Evolutionary conservation across 1,140 invertebrate genomes (phyloP).

Genomic region (Scaptomyza graminum): DNA sequence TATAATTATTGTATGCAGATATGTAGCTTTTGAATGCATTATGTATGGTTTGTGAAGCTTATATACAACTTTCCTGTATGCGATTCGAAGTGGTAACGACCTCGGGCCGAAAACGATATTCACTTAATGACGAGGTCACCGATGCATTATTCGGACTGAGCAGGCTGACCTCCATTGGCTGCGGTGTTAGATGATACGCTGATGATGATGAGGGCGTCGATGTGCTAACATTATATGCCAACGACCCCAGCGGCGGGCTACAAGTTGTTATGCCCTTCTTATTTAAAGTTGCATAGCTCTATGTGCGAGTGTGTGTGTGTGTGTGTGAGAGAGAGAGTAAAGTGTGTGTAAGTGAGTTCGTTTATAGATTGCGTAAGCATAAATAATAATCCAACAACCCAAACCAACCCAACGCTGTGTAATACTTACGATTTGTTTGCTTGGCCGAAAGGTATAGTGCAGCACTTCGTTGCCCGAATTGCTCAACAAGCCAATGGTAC

Average conservation of each 20-base stretch:
- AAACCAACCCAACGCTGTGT: neutral
- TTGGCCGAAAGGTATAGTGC: conserved; percentile 83
- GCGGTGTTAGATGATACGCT: conserved; percentile 79
- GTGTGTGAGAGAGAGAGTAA: no score
- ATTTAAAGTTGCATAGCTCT: conserved; percentile 84
- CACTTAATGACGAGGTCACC: conserved; percentile 86
- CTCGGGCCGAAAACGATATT: conserved; percentile 88
- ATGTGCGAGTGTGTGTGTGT: neutral
- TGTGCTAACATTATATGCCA: conserved; percentile 72
- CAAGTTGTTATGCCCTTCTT: conserved; percentile 83
- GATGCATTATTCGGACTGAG: conserved; percentile 83
- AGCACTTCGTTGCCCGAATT: conserved; percentile 79
- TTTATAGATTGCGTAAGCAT: no score
- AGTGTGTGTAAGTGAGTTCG: no score
- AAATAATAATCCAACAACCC: neutral
- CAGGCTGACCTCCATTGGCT: conserved; percentile 83
- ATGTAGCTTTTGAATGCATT: conserved; percentile 29
- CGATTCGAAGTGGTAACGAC: conserved; percentile 92
- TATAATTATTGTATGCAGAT: conserved; percentile 26
- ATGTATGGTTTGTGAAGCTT: conserved; percentile 78
- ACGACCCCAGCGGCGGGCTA: conserved; percentile 73
- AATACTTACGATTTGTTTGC: conserved; percentile 83
- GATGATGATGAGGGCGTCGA: conserved; percentile 74
- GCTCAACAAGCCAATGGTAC: conserved; percentile 66
- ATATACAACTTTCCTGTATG: conserved; percentile 95